These are phyloP conservation scores for Morone saxatilis DNA, from an alignment of 2,113 vertebrate species.

Conservation along the genomic window DNA sequence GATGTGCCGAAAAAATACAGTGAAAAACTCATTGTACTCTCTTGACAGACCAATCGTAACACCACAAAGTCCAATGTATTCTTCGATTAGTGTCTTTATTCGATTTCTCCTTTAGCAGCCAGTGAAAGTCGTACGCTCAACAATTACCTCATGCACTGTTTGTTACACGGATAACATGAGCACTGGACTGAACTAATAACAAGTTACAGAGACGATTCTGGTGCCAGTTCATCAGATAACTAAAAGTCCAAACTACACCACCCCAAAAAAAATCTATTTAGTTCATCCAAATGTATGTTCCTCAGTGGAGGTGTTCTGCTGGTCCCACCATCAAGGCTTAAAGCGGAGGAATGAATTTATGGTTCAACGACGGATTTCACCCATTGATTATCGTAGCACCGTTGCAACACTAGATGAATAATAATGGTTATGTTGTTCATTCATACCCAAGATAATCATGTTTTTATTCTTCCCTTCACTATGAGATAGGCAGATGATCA, in stretches of 20 bases:
- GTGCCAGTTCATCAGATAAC: background rate
- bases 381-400: conserved; percentile 2
- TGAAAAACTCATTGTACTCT: background rate
- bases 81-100: conserved; percentile 5
- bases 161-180: background rate
- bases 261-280: background rate
- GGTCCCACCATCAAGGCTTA: conserved; percentile 12
- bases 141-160: background rate
- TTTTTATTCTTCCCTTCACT: conserved; percentile 20
- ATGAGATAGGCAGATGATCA: conserved; percentile 7
- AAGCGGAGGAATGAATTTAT: conserved; percentile 24
- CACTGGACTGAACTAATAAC: background rate
- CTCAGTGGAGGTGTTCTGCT: conserved; percentile 6
- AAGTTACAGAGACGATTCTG: background rate
- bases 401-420: background rate
- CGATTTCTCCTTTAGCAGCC: background rate
- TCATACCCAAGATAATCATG: conserved; percentile 15
- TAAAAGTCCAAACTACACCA: background rate
- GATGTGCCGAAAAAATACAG: conserved; percentile 9
- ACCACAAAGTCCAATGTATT: conserved; percentile 8
- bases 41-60: background rate
- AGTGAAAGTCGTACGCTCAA: background rate
- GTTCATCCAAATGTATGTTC: background rate
- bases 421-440: background rate
- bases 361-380: conserved; percentile 23